These are phyloP conservation scores for Passer montanus DNA, from an alignment of 2,113 vertebrate species.

Conservation along the genomic window DNA sequence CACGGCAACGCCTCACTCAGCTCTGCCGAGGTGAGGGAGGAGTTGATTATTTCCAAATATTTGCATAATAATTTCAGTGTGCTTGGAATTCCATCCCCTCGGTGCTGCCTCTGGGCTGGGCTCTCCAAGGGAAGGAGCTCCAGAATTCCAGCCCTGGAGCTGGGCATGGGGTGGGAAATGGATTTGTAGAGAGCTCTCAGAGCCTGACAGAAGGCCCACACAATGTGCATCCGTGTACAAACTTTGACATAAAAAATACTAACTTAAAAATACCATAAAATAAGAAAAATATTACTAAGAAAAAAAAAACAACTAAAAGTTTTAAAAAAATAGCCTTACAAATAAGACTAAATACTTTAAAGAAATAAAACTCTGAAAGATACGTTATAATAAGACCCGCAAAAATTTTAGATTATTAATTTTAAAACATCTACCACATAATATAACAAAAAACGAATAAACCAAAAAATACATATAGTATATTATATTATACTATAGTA, in stretches of 20 bases:
- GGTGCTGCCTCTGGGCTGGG: neutral
- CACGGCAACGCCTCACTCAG: neutral
- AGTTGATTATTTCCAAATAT: conserved; percentile 49
- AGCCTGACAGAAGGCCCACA: neutral
- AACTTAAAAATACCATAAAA: neutral
- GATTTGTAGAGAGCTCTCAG: neutral
- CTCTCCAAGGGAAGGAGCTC: neutral
- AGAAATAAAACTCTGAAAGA: neutral
- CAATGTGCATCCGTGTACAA: neutral
- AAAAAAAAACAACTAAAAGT: neutral
- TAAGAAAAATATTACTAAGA: neutral
- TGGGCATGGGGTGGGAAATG: accelerated
- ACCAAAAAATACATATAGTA: neutral
- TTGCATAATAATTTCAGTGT: conserved; percentile 18
- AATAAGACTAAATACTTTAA: neutral
- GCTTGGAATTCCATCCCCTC: neutral
- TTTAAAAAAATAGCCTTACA: neutral
- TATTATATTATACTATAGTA: neutral
- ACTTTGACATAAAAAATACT: neutral
- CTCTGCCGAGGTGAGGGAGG: neutral
- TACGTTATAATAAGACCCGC: neutral
- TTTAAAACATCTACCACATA: neutral
- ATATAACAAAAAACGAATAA: neutral
- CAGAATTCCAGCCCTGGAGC: neutral
- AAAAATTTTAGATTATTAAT: neutral